Evolutionary conservation across 2,888 invertebrate species (phyloP), one percentile per base, ranked within the genome.

Genomic region (Ochropleura plecta): DNA sequence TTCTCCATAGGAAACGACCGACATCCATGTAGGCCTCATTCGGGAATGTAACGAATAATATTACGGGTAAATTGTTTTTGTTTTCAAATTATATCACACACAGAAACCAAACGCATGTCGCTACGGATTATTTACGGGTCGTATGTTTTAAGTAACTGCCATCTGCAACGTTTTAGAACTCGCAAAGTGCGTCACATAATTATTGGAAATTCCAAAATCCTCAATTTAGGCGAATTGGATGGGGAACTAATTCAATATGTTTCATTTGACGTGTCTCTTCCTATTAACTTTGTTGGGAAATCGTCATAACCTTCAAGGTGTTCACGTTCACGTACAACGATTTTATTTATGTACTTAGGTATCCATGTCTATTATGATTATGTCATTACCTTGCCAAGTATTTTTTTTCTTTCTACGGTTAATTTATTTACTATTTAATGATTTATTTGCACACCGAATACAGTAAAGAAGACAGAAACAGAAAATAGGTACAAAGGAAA

Each of bases 81-180:
- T 42, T 55, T 42, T 48, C 18, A 42, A 3, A 46, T 46, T 42
- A 14, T 18, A 18, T 40, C 5, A 40, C 7, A n/a, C 30, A 12
- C 55, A 49, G n/a, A 73, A 49, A 44, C 18, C 8, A 20, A 30
- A 30, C 30, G 5, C n/a, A 44, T n/a, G 44, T 73, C 59, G 6
- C 30, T 12, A 12, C 30, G 5, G 7, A 49, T 71, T 72, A 30
- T 6, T 7, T 20, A 57, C 30, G 44, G n/a, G n/a, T 73, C 14
- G 51, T 40, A 30, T 53, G 60, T n/a, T 73, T 62, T 16, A n/a
- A 62, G 46, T 40, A 46, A 20, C 51, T 74, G 18, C 7, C 51
- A 53, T 53, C 40, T 20, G 46, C 7, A 75, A 20, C 40, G 20
- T 42, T 48, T 55, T 57, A 46, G 12, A 14, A 12, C 20, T 57